Evolutionary conservation across 2,888 invertebrate genomes (phyloP).

Genomic region (Napeogenes sylphis): DNA sequence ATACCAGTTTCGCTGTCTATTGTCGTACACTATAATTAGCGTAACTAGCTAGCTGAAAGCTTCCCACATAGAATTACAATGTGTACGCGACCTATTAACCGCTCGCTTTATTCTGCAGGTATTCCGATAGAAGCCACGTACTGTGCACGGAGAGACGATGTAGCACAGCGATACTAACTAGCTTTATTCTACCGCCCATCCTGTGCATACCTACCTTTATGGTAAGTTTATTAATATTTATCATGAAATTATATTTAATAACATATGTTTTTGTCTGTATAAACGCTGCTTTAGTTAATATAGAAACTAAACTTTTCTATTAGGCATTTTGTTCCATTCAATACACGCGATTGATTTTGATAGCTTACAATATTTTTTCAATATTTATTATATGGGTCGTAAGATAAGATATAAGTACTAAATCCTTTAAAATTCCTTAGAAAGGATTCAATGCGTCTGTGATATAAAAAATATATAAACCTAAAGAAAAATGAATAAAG

Average conservation of each 20-base stretch:
- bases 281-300: not conserved
- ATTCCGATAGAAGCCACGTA: slow-evolving; percentile 85
- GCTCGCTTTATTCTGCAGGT: slow-evolving; percentile 69
- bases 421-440: not conserved
- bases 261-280: not conserved
- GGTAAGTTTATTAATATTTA: slow-evolving; percentile 48
- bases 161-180: slow-evolving; percentile 84
- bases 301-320: slow-evolving; percentile 12
- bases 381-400: not conserved
- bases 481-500: not conserved
- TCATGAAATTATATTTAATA: slow-evolving; percentile 1
- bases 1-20: not conserved
- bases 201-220: slow-evolving; percentile 91
- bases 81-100: slow-evolving; percentile 9
- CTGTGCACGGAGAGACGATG: slow-evolving; percentile 88
- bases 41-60: not conserved
- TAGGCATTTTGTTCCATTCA: slow-evolving; percentile 11
- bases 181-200: slow-evolving; percentile 86
- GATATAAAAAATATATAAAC: not conserved
- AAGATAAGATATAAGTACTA: not conserved
- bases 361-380: too few relatives aligned
- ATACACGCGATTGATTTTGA: slow-evolving; percentile 17
- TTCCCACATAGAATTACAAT: not conserved
- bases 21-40: too few relatives aligned
- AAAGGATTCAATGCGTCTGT: not conserved